phyloP scores from a whole-genome alignment of 2,797 vertebrate genomes.

The Mycteria americana region DNA sequence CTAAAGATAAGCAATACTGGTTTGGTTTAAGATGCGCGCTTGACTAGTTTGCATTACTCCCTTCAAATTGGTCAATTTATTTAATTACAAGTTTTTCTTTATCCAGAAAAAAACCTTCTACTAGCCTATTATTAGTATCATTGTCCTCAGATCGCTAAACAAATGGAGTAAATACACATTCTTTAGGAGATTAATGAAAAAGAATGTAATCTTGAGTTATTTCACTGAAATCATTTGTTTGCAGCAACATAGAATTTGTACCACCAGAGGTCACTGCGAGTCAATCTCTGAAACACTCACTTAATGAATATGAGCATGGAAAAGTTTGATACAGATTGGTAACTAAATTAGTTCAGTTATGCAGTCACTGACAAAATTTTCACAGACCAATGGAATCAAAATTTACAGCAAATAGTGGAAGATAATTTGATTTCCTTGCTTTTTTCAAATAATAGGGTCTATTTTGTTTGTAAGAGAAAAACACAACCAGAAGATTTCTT shows the following conservation, averaged over 20 bases:
- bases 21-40: neutral
- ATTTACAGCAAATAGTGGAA: neutral
- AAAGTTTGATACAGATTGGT: neutral
- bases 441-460: neutral
- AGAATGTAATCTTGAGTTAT: neutral
- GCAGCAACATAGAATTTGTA: neutral
- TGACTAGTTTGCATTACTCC: neutral
- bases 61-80: neutral
- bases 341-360: neutral
- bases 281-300: neutral
- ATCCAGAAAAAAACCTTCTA: neutral
- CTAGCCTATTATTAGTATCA: neutral
- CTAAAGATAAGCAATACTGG: neutral
- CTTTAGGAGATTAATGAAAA: neutral
- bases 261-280: conserved; percentile 61
- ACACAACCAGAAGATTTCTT: neutral
- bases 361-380: neutral
- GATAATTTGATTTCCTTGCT: neutral
- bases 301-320: neutral
- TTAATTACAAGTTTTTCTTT: neutral
- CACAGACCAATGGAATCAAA: neutral
- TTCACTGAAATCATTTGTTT: neutral
- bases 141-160: neutral
- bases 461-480: neutral
- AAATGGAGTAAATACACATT: neutral